Evolutionary conservation across 2,888 invertebrate genomes (phyloP).

Genomic region (Plusia festucae): DNA sequence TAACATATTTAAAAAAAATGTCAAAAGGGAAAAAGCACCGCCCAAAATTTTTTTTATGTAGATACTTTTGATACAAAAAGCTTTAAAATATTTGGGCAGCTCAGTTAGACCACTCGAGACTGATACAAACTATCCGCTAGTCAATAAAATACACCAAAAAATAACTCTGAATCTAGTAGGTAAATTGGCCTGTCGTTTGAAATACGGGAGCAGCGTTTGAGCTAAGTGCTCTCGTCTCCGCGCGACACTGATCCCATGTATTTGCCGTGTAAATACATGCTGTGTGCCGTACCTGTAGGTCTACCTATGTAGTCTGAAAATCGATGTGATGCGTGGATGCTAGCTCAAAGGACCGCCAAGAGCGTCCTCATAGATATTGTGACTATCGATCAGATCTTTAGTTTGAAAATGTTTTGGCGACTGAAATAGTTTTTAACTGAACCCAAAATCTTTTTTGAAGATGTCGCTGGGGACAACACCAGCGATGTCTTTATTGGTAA

Average conservation of each 20-base stretch:
- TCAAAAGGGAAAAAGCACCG: too few relatives aligned
- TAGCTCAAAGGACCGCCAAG: not conserved
- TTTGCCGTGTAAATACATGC: not conserved
- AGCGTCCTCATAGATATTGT: not conserved
- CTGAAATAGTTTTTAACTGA: too few relatives aligned
- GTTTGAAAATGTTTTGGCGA: not conserved
- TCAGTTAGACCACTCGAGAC: not conserved
- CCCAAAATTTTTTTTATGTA: too few relatives aligned
- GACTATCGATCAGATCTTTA: not conserved
- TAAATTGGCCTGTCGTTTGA: not conserved
- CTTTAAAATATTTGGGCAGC: not conserved
- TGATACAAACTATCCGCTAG: not conserved
- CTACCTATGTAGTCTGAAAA: not conserved
- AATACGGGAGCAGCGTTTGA: not conserved
- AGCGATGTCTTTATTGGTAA: too few relatives aligned
- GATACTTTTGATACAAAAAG: too few relatives aligned
- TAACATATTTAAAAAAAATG: too few relatives aligned
- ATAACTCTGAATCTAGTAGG: not conserved
- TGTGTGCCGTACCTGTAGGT: not conserved
- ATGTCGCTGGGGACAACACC: too few relatives aligned
- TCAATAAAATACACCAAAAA: not conserved
- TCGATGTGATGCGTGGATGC: slow-evolving; percentile 4
- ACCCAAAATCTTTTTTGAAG: too few relatives aligned
- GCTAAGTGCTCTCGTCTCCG: not conserved
- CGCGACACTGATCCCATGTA: not conserved